Base-by-base conservation (phyloP, 2,113 vertebrate species). In the Phylloscopus whistleri region DNA sequence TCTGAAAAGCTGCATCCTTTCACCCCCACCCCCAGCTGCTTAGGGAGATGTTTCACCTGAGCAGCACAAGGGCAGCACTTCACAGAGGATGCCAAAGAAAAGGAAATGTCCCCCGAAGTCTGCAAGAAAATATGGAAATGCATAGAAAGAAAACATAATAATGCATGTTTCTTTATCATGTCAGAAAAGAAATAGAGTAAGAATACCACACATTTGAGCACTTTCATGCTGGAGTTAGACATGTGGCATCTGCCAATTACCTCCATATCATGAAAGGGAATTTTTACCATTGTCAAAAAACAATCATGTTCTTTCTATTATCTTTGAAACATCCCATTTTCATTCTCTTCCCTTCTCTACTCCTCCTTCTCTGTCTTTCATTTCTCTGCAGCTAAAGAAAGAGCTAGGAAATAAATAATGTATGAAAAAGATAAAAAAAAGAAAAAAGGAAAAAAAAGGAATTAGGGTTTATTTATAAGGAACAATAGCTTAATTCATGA, bases 401-500 rank as follows among this genome's bases (percentile, higher is more conserved):
- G 51, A 91, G 49, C 26, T 79, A 67, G 21, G 93, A 89, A 95
- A 84, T 92, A 95, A 93, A 94, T 95, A 93, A 94, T 90, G 58
- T 66, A 77, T 84, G 69, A 95, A 73, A 13, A 83, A 84, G n/a
- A n/a, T n/a, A n/a, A n/a, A n/a, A n/a, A n/a, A n/a, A n/a, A n/a
- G 37, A 11, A 63, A 48, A 79, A 81, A 83, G 8, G 37, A 80
- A 62, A 76, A 83, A 82, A 84, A 60, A 73, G 31, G 48, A 86
- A 78, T 60, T 92, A 84, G 33, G 60, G 33, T 72, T 60, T 94
- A 73, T 90, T 91, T 96, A 63, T 80, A 70, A 89, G 52, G 62
- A 90, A 91, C 51, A 81, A 88, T 88, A 81, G 55, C 56, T 91
- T 96, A 94, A 97, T 96, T 95, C 84, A 91, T 82, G 89, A 93